Percentiles rank a stretch among this genome's conserved stretches.
These are phyloP conservation scores for Porites divaricata DNA, from an alignment of 92 coral and sea anemone species.

Conservation along the genomic window DNA sequence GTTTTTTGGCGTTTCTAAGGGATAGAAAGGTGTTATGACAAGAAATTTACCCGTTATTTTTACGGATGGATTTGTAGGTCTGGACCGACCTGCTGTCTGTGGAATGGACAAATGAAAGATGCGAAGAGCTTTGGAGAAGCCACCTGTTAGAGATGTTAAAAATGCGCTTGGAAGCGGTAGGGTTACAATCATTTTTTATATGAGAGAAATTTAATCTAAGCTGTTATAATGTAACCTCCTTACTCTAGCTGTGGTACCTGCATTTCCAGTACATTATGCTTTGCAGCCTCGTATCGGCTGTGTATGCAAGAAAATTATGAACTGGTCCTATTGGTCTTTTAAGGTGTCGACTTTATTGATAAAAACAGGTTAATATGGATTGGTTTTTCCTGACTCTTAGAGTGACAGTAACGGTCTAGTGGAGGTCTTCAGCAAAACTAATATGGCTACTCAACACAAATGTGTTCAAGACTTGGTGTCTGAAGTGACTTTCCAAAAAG, in stretches of 20 bases:
- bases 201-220: no score
- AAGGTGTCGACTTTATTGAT: no score
- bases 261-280: no score
- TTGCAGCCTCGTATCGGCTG: no score
- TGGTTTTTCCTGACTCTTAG: constrained; percentile 5
- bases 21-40: no score
- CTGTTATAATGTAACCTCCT: not conserved
- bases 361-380: not conserved
- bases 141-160: constrained; percentile 24
- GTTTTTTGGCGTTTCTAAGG: no score
- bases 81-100: constrained; percentile 42
- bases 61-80: constrained; percentile 9
- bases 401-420: constrained; percentile 17
- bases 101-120: constrained; percentile 16
- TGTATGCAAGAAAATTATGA: no score
- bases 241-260: no score
- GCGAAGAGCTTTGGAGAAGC: constrained; percentile 41
- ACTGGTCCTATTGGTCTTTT: no score
- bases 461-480: constrained; percentile 38
- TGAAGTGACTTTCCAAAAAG: constrained; percentile 35
- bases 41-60: no score
- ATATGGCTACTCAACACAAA: not conserved
- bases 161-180: constrained; percentile 43
- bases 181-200: not conserved
- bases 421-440: constrained; percentile 14